phyloP scores from a whole-genome alignment of 1,140 invertebrate species.

The Schlechtendalia chinensis region DNA sequence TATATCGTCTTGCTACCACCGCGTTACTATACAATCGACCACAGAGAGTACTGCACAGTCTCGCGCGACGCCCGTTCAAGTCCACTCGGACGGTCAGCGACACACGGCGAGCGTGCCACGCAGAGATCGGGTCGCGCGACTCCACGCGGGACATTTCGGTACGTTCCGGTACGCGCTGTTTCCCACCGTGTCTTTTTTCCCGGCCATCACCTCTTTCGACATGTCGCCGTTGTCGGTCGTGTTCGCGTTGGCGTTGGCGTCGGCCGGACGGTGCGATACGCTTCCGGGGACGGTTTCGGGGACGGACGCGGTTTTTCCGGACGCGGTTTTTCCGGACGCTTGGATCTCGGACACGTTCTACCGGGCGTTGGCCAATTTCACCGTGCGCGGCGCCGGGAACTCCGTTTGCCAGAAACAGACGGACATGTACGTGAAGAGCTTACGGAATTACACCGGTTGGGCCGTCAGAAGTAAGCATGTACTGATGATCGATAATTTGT shows the following conservation, averaged over 20 bases:
- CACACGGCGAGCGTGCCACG: too few species aligned
- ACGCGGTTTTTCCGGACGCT: not conserved
- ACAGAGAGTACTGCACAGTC: too few species aligned
- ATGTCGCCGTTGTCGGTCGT: not conserved
- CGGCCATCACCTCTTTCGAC: too few species aligned
- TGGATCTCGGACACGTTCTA: conserved; percentile 7
- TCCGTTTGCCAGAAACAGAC: not conserved
- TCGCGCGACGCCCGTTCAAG: too few species aligned
- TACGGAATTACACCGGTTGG: not conserved
- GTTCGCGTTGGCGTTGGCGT: not conserved
- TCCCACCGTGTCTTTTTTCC: too few species aligned
- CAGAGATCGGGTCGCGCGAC: too few species aligned
- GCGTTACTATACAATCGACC: too few species aligned
- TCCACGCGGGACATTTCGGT: too few species aligned
- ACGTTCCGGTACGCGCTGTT: too few species aligned
- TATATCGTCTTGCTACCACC: too few species aligned
- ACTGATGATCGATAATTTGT: too few species aligned
- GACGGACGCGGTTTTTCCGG: not conserved
- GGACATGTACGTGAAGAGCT: not conserved
- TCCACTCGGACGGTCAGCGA: too few species aligned
- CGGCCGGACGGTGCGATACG: not conserved
- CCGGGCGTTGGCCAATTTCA: not conserved
- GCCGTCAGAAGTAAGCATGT: conserved; percentile 8
- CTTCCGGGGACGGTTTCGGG: not conserved
- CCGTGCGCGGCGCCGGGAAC: not conserved